These are phyloP conservation scores for Pagetopsis macropterus DNA, from an alignment of 2,797 vertebrate species.

Conservation along the genomic window DNA sequence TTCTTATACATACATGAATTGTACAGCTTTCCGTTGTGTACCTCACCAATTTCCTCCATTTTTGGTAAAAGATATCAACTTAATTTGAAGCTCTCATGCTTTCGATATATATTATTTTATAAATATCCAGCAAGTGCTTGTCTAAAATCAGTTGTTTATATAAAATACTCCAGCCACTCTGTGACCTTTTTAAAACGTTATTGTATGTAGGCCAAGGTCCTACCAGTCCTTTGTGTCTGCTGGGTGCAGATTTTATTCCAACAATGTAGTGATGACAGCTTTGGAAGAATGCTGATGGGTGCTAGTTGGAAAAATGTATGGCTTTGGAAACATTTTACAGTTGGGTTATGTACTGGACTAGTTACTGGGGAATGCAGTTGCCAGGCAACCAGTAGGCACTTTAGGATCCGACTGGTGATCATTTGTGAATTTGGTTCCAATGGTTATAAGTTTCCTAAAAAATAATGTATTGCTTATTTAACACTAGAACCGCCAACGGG, in stretches of 20 bases:
- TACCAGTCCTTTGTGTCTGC: not conserved
- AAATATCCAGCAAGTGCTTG: not conserved
- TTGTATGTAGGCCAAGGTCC: not conserved
- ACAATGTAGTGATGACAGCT: not conserved
- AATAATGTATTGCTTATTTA: not conserved
- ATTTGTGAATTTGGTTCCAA: not conserved
- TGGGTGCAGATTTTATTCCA: not conserved
- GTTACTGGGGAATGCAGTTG: not conserved
- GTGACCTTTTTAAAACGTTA: not conserved
- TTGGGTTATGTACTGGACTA: not conserved
- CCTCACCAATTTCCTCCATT: not conserved
- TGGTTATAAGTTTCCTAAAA: not conserved
- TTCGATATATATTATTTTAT: not conserved
- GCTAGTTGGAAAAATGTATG: not conserved
- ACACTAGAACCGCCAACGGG: too few species aligned
- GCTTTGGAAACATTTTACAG: not conserved
- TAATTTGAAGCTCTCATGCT: too few species aligned
- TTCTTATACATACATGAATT: too few species aligned
- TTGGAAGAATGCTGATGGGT: not conserved
- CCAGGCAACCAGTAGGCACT: not conserved
- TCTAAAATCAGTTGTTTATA: not conserved
- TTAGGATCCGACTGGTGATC: not conserved
- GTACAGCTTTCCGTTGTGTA: too few species aligned
- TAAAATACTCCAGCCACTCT: not conserved
- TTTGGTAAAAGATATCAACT: not conserved